Evolutionary conservation across 2,888 invertebrate species (phyloP), one percentile per base, ranked within the genome.

Genomic region (Gastrophysa polygoni): DNA sequence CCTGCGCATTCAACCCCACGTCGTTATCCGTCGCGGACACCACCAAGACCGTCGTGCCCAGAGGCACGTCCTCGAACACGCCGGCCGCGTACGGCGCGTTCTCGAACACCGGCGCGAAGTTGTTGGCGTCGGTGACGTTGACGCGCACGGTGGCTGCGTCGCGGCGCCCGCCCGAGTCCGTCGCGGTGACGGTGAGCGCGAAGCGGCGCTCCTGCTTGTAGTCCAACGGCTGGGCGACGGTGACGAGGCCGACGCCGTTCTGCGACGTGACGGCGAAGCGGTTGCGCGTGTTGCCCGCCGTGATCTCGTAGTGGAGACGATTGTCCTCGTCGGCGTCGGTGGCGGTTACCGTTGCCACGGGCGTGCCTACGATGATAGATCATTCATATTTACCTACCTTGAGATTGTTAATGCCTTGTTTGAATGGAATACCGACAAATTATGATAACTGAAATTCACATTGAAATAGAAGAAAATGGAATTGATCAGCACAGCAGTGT

Each of bases 21-120:
- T 98, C 98, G 62, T 92, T 92, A 79, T 98, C 98, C 0, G 91
- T 91, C 0, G 98, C 97, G 0, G 92, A 91, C 0, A 98, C 93
- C 0, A 96, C 92, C 0, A 96, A 84, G 0, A 98, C 95, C 0
- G 96, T 96, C 0, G 94, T 93, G 0, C 97, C 98, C 18, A 95
- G 83, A 0, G 93, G 91, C 0, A 95, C 92, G 81, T 98, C 96
- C 84, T 99, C 98, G 75, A 95, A 93, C 0, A 96, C 91, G 57
- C 91, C 90, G 1, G 94, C 91, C 1, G 92, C 89, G 77, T 97
- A 97, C 0, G 96, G 96, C 0, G 95, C 93, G 77, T 94, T 93
- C 78, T 96, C 94, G 77, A 98, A 98, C 1, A 91, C 91, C 0
- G 97, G 97, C 0, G 95, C 90, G 77, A 91, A 94, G 75, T 96